A percentile compares a stretch with the other conserved stretches of the same genome.
These are phyloP conservation scores for Globodera ellingtonae DNA, from an alignment of 1,140 invertebrate species.

Conservation along the genomic window DNA sequence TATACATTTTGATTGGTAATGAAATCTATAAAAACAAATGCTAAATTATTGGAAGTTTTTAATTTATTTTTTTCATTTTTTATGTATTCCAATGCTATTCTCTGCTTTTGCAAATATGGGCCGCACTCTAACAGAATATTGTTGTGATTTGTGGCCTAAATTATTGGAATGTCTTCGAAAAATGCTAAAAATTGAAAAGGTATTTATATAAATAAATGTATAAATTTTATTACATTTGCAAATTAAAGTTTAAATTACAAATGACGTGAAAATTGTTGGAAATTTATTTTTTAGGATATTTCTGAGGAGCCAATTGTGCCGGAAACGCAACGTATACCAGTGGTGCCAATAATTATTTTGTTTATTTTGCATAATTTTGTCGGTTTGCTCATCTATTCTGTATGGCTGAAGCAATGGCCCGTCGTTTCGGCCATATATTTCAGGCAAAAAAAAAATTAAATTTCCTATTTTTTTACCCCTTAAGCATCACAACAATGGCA, in stretches of 20 bases:
- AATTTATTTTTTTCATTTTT: not conserved
- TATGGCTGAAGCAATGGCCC: conserved; percentile 11
- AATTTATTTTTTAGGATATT: not conserved
- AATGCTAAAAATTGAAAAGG: not conserved
- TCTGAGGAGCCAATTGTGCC: not conserved
- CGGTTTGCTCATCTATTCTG: conserved; percentile 5
- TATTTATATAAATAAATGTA: not conserved
- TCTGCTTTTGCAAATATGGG: conserved; percentile 28
- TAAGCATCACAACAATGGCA: conserved; percentile 29
- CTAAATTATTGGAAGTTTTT: not conserved
- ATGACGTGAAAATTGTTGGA: not conserved
- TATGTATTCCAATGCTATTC: conserved; percentile 20
- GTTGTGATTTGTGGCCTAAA: conserved; percentile 21
- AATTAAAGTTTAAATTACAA: not conserved
- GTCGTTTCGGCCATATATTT: conserved; percentile 17
- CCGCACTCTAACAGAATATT: conserved; percentile 2
- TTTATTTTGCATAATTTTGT: conserved; percentile 7
- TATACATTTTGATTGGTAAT: conserved; percentile 16
- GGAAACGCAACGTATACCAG: conserved; percentile 9
- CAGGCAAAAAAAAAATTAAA: not conserved
- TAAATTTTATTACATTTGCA: too few species aligned
- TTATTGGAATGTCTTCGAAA: conserved; percentile 4
- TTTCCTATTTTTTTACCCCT: not conserved
- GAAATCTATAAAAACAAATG: not conserved
- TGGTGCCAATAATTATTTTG: conserved; percentile 5